Evolutionary conservation across 2,113 vertebrate species (phyloP), one percentile per base, ranked within the genome.

Genomic region (Dermatemys mawii): DNA sequence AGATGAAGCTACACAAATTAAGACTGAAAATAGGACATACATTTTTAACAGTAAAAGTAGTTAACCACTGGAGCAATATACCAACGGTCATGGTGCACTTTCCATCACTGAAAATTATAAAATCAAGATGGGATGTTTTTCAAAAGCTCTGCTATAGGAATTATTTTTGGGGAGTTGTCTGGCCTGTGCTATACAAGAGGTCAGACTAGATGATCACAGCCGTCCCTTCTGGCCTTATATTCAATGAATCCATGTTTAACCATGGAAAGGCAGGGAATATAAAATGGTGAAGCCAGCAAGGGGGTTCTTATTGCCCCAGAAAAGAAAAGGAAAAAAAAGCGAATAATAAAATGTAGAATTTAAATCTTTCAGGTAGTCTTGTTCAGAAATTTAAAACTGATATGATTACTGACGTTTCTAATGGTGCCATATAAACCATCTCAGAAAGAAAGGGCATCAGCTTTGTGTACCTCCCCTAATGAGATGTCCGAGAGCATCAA

Each of bases 341-440:
- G 70, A 92, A 95, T 93, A 94, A 94, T 26, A 46, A 92, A 90
- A 24, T 0, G 17, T 11, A 78, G 87, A 88, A 78, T 93, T 82
- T 63, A 92, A 57, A 93, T 24, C 35, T 94, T 49, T 73, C 92
- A 89, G 78, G 0, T 12, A 91, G 89, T n/a, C 89, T 93, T 94
- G 84, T 3, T 83, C 89, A 95, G 93, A 84, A 93, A 93, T 90
- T 88, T 41, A 90, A 89, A 32, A 81, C 41, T 17, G 32, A 95
- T 38, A 21, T 21, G 97, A 96, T 95, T 94, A 93, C 96, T 63
- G 87, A 95, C 87, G 81, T 94, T 94, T 81, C 73, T 90, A 86
- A 94, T 75, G 81, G 78, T 90, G 94, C 8, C 94, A 89, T 82
- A 89, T 80, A 89, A 94, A 92, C 92, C 85, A n/a, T 16, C 95